Conservation (phyloP, 2,888 invertebrate species). For the Tipula unca region DNA sequence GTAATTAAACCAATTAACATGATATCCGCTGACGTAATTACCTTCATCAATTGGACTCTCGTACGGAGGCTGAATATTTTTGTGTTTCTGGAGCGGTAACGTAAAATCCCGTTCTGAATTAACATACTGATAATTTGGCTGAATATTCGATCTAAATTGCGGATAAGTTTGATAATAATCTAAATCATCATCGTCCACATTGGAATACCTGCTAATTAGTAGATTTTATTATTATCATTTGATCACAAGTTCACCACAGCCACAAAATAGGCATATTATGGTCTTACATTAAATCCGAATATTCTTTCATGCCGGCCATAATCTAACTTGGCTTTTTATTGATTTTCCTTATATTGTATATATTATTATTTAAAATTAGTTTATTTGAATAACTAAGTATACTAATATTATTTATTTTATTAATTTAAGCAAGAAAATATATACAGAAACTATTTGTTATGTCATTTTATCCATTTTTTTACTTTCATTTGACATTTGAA, state of each 20-base stretch:
- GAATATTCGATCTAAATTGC: background rate
- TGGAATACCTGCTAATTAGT: conserved; percentile 25
- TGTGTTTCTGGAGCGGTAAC: conserved; percentile 36
- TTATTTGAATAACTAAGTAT: background rate
- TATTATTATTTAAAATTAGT: background rate
- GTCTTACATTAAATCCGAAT: conserved; percentile 35
- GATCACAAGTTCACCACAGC: conserved; percentile 20
- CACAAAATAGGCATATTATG: background rate
- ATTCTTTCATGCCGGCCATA: conserved; percentile 40
- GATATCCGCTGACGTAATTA: conserved; percentile 25
- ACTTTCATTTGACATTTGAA: background rate
- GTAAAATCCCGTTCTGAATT: conserved; percentile 37
- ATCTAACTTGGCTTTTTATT: background rate
- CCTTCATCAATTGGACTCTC: conserved; percentile 40
- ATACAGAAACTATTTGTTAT: background rate
- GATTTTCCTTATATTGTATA: background rate
- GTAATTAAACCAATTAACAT: background rate
- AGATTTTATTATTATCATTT: conserved; percentile 1
- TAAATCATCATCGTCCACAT: conserved; percentile 1
- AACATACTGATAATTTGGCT: conserved; percentile 33
- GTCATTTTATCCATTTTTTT: background rate
- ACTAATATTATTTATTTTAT: background rate
- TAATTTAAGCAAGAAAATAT: background rate
- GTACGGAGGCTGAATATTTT: conserved; percentile 33
- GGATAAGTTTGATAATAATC: background rate